Percentiles rank a stretch among this genome's conserved stretches.
phyloP scores from a whole-genome alignment of 2,888 invertebrate species.

The Agapostemon virescens region DNA sequence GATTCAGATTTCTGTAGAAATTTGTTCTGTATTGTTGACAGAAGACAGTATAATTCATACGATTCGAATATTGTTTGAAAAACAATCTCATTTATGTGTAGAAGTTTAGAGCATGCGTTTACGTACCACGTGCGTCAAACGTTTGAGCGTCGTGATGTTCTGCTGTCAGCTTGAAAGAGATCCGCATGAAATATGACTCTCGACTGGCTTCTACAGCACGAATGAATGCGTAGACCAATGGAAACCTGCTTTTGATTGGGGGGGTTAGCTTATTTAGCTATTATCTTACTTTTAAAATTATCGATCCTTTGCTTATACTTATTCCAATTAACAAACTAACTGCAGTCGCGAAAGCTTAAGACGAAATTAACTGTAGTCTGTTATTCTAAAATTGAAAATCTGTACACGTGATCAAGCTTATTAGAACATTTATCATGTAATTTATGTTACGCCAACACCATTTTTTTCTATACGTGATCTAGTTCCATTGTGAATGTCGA shows the following conservation, averaged over 20 bases:
- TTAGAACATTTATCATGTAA: neutral
- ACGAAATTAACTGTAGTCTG: neutral
- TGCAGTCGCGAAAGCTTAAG: neutral
- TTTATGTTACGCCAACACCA: constrained; percentile 4
- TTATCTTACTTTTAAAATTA: constrained; percentile 50
- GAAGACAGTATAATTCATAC: neutral
- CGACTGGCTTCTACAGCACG: constrained; percentile 63
- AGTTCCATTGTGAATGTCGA: neutral
- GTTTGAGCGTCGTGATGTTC: constrained; percentile 40
- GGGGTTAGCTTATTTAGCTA: constrained; percentile 56
- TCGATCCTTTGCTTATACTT: constrained; percentile 17
- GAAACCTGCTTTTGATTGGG: constrained; percentile 68
- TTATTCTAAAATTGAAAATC: neutral
- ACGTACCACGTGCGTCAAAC: constrained; percentile 58
- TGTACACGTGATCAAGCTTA: neutral
- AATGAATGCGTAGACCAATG: constrained; percentile 71
- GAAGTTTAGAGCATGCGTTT: constrained; percentile 30
- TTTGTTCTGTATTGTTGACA: neutral
- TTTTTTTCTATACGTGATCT: neutral
- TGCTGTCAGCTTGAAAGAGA: constrained; percentile 38
- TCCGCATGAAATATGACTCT: constrained; percentile 52
- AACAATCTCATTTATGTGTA: constrained; percentile 10
- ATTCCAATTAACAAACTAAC: constrained; percentile 10
- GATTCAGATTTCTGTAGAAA: neutral
- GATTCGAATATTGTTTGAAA: neutral